Base-by-base conservation (phyloP, 37 sponge, comb jelly and placozoan genomes). In the Hexactinellida sp. region DNA sequence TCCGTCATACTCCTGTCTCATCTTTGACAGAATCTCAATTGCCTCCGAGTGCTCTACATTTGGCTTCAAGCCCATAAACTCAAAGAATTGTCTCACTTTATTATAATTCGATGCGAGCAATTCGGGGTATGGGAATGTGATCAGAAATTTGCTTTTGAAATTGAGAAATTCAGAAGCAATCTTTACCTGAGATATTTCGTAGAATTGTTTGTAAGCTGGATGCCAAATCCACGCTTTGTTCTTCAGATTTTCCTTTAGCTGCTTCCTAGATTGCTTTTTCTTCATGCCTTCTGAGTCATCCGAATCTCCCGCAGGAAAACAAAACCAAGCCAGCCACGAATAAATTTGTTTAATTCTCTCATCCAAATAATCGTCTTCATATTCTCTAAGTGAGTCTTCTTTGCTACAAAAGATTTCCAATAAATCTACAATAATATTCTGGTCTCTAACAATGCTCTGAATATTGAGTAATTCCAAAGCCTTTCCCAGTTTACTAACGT, bases 141-240 rank as follows among this genome's bases (percentile, higher is more conserved):
- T 63, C 76, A 63, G 34, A 23, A 25, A 63, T 7, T 63, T 28
- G 34, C 76, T 63, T 25, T 63, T 28, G 30, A 32, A 63, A 10
- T 3, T 32, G 76, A 63, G 76, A 23, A 32, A 63, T 10, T 63
- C 76, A 16, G 47, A 41, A 3, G 76, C 30, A 10, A 23, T 28
- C 76, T n/a, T 63, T 23, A 63, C 76, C 34, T 25, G 21, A 7
- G 76, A 63, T 10, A 63, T 63, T 10, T 3, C 3, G 34, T 63
- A 63, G 76, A 63, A 63, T 63, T 28, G 28, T n/a, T 63, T 63
- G 13, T 63, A 63, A n/a, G 34, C 3, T 7, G 76, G 76, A n/a
- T 63, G 76, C 76, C 76, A 63, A 28, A 63, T 63, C 76, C 76
- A 63, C 3, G 76, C 19, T 63, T 63, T 28, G 76, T 63, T 63